These are phyloP conservation scores for Psammodynastes pulverulentus DNA, from an alignment of 2,113 vertebrate species.

Conservation along the genomic window DNA sequence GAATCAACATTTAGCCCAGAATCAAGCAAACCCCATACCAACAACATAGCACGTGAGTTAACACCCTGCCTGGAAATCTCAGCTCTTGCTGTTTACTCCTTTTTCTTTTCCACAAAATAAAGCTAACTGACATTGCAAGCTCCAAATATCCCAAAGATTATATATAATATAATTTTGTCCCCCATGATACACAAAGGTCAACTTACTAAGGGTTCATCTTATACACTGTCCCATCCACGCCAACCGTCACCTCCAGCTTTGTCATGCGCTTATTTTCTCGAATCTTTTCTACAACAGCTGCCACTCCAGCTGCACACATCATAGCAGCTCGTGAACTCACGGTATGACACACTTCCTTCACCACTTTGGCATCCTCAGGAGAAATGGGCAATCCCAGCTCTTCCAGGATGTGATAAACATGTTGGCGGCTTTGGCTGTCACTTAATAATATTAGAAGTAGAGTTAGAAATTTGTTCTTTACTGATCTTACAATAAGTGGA, in stretches of 20 bases:
- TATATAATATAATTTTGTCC: neutral
- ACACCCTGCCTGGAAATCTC: neutral
- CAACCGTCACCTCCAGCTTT: slow-evolving; percentile 59
- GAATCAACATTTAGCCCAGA: neutral
- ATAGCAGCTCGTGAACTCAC: slow-evolving; percentile 70
- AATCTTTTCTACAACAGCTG: slow-evolving; percentile 76
- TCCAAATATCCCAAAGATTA: neutral
- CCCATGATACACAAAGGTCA: neutral
- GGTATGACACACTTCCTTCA: slow-evolving; percentile 69
- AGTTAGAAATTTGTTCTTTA: neutral
- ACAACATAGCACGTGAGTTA: neutral
- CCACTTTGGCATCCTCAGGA: slow-evolving; percentile 63
- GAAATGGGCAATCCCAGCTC: slow-evolving; percentile 61
- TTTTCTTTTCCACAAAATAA: neutral
- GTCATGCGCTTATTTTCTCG: slow-evolving; percentile 62
- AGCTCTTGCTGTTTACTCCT: neutral
- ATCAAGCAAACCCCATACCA: neutral
- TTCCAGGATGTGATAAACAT: slow-evolving; percentile 60
- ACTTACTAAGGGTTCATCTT: slow-evolving; percentile 75
- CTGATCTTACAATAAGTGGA: neutral
- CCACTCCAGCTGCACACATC: slow-evolving; percentile 71
- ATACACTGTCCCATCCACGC: slow-evolving; percentile 76
- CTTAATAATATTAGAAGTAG: slow-evolving; percentile 33
- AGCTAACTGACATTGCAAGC: neutral
- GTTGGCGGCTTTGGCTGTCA: slow-evolving; percentile 59